Percentiles rank a stretch among this genome's conserved stretches.
Conservation (phyloP, 2,888 invertebrate genomes). For the Lordiphosa andalusiaca region DNA sequence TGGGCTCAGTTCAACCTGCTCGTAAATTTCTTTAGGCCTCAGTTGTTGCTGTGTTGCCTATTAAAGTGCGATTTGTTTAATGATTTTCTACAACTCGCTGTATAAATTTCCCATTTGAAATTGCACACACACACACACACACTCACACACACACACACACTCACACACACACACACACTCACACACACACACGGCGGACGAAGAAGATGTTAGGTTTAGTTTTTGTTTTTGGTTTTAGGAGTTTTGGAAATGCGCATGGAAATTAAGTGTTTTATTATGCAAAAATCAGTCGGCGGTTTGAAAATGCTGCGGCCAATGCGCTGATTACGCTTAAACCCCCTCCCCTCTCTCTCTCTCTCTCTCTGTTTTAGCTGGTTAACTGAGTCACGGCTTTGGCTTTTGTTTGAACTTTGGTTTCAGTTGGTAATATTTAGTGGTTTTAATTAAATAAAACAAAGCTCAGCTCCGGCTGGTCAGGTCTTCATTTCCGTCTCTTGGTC, state of each 20-base stretch:
- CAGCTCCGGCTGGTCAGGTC: constrained; percentile 15
- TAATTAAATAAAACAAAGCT: constrained; percentile 51
- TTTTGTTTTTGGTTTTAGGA: constrained; percentile 18
- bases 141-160: constrained; percentile 42
- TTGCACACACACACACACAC: constrained; percentile 55
- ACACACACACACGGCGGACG: constrained; percentile 32
- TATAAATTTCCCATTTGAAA: constrained; percentile 76
- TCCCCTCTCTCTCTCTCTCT: not conserved
- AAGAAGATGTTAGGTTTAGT: constrained; percentile 46
- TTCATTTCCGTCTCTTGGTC: constrained; percentile 27
- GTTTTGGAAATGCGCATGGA: constrained; percentile 69
- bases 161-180: constrained; percentile 39
- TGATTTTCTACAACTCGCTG: constrained; percentile 73
- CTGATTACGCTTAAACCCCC: constrained; percentile 37
- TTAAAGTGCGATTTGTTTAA: constrained; percentile 79
- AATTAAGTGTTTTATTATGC: constrained; percentile 79
- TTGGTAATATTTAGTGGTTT: constrained; percentile 63
- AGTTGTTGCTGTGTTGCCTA: constrained; percentile 50
- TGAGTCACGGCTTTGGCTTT: constrained; percentile 55
- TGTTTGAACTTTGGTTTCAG: constrained; percentile 61
- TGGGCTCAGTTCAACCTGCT: constrained; percentile 42
- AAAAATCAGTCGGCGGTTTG: constrained; percentile 59
- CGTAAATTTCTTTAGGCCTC: constrained; percentile 64
- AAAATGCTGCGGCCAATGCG: constrained; percentile 34
- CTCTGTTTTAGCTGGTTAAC: constrained; percentile 16